These are phyloP conservation scores for Allacma fusca DNA, from an alignment of 2,888 invertebrate genomes.

Conservation along the genomic window DNA sequence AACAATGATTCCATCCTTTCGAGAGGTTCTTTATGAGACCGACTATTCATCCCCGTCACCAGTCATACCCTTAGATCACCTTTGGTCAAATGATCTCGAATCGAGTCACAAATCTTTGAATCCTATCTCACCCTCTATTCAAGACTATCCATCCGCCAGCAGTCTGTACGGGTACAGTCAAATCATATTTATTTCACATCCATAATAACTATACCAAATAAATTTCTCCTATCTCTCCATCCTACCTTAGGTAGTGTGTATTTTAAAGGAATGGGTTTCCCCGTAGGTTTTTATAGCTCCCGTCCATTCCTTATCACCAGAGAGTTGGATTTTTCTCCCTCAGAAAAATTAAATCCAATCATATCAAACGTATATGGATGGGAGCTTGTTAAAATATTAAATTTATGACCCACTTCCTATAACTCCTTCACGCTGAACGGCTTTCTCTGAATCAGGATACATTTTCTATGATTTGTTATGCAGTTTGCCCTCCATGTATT, in stretches of 20 bases:
- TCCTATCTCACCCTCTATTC: slow-evolving; percentile 36
- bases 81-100: slow-evolving; percentile 56
- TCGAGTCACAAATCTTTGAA: slow-evolving; percentile 44
- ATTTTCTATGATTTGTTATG: not conserved
- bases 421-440: not conserved
- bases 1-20: slow-evolving; percentile 57
- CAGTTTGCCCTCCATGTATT: not conserved
- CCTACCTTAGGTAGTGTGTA: not conserved
- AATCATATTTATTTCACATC: slow-evolving; percentile 26
- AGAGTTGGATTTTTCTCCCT: not conserved
- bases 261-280: not conserved
- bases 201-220: slow-evolving; percentile 1
- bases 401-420: slow-evolving; percentile 8
- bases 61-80: slow-evolving; percentile 48
- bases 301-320: not conserved
- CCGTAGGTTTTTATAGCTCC: not conserved
- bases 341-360: not conserved
- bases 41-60: slow-evolving; percentile 47
- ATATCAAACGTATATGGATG: not conserved
- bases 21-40: slow-evolving; percentile 51
- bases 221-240: not conserved
- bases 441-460: not conserved
- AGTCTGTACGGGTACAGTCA: slow-evolving; percentile 45
- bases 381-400: slow-evolving; percentile 16
- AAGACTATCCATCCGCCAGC: slow-evolving; percentile 40